Percentiles rank a stretch among this genome's conserved stretches.
These are phyloP conservation scores for Pecten maximus DNA, from an alignment of 2,888 invertebrate genomes.

Conservation along the genomic window DNA sequence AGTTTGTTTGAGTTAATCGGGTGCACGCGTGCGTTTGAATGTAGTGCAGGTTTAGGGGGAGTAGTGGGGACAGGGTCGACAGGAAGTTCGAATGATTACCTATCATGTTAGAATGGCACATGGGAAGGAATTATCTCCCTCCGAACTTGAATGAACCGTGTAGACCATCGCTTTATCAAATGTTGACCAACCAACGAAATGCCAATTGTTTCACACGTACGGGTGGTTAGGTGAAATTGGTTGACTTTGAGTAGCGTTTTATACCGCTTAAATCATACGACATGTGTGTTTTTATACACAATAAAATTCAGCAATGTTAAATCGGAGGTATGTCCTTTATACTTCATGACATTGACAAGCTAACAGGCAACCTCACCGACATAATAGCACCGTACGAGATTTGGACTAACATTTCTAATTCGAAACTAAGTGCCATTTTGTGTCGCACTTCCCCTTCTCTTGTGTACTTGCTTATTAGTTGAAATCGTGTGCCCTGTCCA, in stretches of 20 bases:
- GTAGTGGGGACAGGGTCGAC: neutral
- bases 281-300: neutral
- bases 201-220: constrained; percentile 31
- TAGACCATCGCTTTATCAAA: constrained; percentile 8
- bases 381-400: neutral
- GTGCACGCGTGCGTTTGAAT: neutral
- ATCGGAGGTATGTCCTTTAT: neutral
- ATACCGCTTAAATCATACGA: neutral
- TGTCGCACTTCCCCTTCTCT: neutral
- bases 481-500: neutral
- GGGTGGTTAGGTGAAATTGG: neutral
- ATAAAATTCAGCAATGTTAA: neutral
- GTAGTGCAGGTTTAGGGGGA: neutral
- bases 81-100: constrained; percentile 26
- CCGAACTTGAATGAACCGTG: neutral
- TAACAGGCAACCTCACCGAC: neutral
- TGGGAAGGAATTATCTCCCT: constrained; percentile 16
- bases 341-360: neutral
- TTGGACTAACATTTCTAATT: neutral
- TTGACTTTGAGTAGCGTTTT: neutral
- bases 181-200: constrained; percentile 30
- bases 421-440: neutral
- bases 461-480: neutral
- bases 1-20: neutral
- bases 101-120: constrained; percentile 26